Evolutionary conservation across 2,113 vertebrate species (phyloP), one percentile per base, ranked within the genome.

Genomic region (Xenus cinereus): DNA sequence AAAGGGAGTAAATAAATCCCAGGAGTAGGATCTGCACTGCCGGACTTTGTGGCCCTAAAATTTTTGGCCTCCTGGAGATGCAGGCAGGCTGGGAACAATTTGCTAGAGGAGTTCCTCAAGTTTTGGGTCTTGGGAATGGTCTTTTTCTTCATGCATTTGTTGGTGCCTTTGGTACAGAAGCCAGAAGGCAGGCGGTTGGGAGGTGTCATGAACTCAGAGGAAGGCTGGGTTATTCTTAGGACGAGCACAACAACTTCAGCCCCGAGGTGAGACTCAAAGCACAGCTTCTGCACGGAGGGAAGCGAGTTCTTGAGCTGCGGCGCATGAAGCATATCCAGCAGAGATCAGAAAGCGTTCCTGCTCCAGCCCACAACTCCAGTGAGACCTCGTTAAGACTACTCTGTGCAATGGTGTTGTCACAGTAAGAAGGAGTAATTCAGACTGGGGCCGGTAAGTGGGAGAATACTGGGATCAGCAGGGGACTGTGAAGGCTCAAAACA

Each of bases 221-320:
- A 51, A 35, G 60, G 7, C 17, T 1, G 7, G n/a, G 56, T 18
- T 71, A 1, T 13, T 1, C 0, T 28, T 7, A 43, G 62, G 69
- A 10, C 3, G 1, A 43, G 51, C 73, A 19, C 56, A 33, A 6
- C 33, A 54, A 43, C n/a, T n/a, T 12, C 12, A 10, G 17, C 63
- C 75, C 41, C 2, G 35, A 45, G 62, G 9, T 12, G 20, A 30
- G 79, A n/a, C 7, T 59, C 53, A 20, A 20, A 67, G 60, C n/a
- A 18, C 66, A 59, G 86, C 56, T 37, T 33, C 76, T 80, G 53
- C 35, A 3, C 0, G 0, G 54, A 27, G 63, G 57, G 48, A 74
- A 39, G 53, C 5, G 4, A 11, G 30, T 19, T 64, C 43, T 54
- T 50, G 28, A 74, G 60, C 75, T 76, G 67, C 32, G 63, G 35